Conservation (phyloP, 2,113 vertebrate species). For the Pseudois nayaur region DNA sequence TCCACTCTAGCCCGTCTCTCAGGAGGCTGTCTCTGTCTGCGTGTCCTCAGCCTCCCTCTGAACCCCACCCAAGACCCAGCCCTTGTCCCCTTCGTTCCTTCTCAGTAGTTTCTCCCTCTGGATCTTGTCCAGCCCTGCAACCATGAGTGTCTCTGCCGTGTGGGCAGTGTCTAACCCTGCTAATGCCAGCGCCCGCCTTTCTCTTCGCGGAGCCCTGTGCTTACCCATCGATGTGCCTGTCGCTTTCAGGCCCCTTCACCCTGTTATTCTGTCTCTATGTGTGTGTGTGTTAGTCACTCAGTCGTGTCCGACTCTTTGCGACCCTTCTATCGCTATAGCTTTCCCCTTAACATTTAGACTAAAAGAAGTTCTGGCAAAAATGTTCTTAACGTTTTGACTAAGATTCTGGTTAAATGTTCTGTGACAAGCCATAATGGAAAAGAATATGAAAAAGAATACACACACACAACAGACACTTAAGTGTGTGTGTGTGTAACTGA, state of each 20-base stretch:
- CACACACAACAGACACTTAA: not conserved
- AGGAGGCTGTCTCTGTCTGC: not conserved
- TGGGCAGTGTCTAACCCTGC: not conserved
- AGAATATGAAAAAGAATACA: not conserved
- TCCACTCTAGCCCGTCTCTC: not conserved
- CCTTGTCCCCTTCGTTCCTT: not conserved
- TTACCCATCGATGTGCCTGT: not conserved
- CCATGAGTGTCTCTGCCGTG: not conserved
- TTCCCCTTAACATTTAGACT: not conserved
- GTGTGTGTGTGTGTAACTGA: not conserved
- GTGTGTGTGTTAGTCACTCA: not conserved
- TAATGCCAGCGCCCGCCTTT: not conserved
- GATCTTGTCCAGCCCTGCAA: not conserved
- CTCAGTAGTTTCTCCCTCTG: not conserved
- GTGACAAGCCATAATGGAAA: not conserved
- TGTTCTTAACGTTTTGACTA: not conserved
- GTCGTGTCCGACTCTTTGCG: not conserved
- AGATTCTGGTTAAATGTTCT: not conserved
- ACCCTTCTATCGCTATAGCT: not conserved
- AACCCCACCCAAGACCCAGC: not conserved
- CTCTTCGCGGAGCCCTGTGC: not conserved
- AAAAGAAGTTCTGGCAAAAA: not conserved
- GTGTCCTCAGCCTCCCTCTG: too few species aligned
- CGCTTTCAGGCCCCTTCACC: not conserved
- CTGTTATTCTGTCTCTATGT: not conserved